Evolutionary conservation across 2,888 invertebrate genomes (phyloP), one percentile per base, ranked within the genome.

Genomic region (Lampropteryx suffumata): DNA sequence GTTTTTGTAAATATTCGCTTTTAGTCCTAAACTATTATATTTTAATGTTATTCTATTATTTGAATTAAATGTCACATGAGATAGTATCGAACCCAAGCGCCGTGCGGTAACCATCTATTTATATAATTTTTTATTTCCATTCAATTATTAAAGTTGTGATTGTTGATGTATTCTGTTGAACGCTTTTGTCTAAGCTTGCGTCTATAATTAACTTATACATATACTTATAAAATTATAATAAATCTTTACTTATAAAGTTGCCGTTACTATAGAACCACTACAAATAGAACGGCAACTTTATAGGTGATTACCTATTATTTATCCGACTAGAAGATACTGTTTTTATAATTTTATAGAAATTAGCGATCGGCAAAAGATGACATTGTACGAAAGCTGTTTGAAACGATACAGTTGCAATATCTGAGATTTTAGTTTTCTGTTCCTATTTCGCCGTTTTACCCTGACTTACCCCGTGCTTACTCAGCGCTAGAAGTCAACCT

Each of bases 1-100:
- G 82, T 78, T 77, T 71, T 74, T 87, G 87, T 88, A 88, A 79
- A 87, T 88, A 87, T 67, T 79, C 71, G 85, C 87, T 85, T 84
- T 70, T 87, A 88, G 82, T 78, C 55, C 79, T 79, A 77, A 77
- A 73, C 63, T 72, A 73, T 73, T 66, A 63, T 76, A 73, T 24
- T 24, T 24, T 7, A 24, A 24, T 24, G 5, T 6, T 24, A 24
- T 73, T 67, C 69, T 24, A 1, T 6, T 24, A 24, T 73, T 67
- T 69, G 67, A 69, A 65, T 57, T 64, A 55, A 59, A 60, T 61
- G 61, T 65, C 57, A 55, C 52, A 48, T 55, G n/a, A 52, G 50
- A 54, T 52, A 64, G 55, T 64, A 52, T 66, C 61, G 48, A 53
- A 57, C 49, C 52, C 43, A 37, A 50, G 7, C 55, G 59, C 55